Evolutionary conservation across 2,797 vertebrate species (phyloP).

Genomic region (Vultur gryphus): DNA sequence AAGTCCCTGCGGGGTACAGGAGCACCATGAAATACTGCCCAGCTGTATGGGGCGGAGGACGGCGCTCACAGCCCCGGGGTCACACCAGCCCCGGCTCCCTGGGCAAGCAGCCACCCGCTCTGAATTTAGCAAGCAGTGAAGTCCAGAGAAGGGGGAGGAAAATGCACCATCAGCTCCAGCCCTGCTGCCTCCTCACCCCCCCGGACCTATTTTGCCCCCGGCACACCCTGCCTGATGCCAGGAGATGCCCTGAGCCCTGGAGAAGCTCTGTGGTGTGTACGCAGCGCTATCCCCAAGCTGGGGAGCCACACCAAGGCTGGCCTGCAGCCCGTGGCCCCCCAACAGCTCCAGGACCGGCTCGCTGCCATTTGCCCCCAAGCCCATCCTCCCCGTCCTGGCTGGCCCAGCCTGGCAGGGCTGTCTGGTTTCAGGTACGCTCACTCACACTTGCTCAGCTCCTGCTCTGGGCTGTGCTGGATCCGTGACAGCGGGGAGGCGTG

Average conservation of each 20-base stretch:
- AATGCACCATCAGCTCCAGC: fast-evolving
- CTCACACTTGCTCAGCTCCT: not conserved
- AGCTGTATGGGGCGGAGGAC: fast-evolving
- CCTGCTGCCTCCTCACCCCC: not conserved
- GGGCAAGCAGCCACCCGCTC: fast-evolving
- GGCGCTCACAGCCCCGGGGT: fast-evolving
- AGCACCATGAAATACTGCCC: fast-evolving
- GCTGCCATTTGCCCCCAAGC: fast-evolving
- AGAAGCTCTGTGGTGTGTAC: not conserved
- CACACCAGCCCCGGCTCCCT: not conserved
- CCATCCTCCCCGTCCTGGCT: fast-evolving
- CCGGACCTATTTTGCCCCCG: fast-evolving
- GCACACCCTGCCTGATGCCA: not conserved
- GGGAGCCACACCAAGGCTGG: not conserved
- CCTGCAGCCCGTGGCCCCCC: not conserved
- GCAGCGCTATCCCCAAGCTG: fast-evolving
- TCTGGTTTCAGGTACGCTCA: conserved; percentile 18
- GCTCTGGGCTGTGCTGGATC: not conserved
- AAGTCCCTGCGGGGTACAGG: fast-evolving
- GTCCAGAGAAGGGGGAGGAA: not conserved
- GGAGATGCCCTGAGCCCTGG: not conserved
- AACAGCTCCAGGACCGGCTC: not conserved
- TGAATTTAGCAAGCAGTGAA: not conserved
- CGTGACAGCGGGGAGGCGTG: fast-evolving
- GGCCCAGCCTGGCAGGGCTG: not conserved